phyloP scores from a whole-genome alignment of 2,888 invertebrate species.

The Acleris emargana region DNA sequence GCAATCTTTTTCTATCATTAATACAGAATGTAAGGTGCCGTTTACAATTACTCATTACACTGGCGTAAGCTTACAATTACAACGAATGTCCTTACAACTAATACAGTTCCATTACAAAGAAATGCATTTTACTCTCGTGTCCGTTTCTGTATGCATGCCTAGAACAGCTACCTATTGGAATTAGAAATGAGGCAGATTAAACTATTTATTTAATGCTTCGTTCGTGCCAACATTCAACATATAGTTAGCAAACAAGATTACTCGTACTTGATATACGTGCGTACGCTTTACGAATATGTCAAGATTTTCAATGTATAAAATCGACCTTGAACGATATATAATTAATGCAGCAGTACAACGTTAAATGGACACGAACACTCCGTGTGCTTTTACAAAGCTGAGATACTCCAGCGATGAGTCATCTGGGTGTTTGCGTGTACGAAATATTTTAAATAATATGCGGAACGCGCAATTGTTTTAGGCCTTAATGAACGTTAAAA shows the following conservation, averaged over 20 bases:
- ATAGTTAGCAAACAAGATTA: constrained; percentile 24
- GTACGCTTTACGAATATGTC: constrained; percentile 27
- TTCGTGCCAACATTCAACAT: not conserved
- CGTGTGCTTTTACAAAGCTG: constrained; percentile 15
- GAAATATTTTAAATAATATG: constrained; percentile 25
- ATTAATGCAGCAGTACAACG: constrained; percentile 28
- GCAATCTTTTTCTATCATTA: constrained; percentile 69
- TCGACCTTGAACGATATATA: constrained; percentile 27
- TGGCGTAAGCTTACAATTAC: constrained; percentile 54
- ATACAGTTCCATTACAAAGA: constrained; percentile 25
- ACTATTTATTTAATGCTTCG: constrained; percentile 4
- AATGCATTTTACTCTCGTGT: constrained; percentile 24
- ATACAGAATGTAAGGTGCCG: constrained; percentile 60
- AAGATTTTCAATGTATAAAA: constrained; percentile 10
- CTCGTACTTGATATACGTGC: constrained; percentile 29
- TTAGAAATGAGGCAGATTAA: constrained; percentile 23
- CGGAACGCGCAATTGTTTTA: constrained; percentile 26
- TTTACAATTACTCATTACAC: constrained; percentile 44
- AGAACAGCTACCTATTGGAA: constrained; percentile 26
- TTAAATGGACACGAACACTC: constrained; percentile 20
- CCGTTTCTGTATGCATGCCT: constrained; percentile 11
- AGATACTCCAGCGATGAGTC: constrained; percentile 25
- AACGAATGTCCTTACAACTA: constrained; percentile 29
- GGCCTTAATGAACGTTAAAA: constrained; percentile 30
- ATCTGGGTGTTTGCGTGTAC: constrained; percentile 9